phyloP scores from a whole-genome alignment of 2,113 vertebrate species.

The Perca fluviatilis region DNA sequence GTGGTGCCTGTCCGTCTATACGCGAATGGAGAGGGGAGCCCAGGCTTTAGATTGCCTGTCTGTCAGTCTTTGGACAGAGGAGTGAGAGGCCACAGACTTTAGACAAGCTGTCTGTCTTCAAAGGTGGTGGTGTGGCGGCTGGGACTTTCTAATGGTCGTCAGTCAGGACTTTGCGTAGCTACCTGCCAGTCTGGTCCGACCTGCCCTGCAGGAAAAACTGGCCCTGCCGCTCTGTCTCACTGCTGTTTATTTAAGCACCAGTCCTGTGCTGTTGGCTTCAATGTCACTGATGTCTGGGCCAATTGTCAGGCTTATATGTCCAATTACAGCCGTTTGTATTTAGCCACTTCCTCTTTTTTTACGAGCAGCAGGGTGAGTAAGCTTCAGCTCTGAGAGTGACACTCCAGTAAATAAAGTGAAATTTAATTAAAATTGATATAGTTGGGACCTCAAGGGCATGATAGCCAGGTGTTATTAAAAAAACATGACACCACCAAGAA shows the following conservation, averaged over 20 bases:
- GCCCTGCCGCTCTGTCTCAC: constrained; percentile 33
- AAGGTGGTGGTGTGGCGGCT: constrained; percentile 26
- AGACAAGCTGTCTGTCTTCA: constrained; percentile 63
- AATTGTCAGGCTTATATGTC: constrained; percentile 32
- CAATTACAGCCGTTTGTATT: constrained; percentile 41
- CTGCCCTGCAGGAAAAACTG: constrained; percentile 59
- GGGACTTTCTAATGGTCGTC: constrained; percentile 62
- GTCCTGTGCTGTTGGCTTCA: constrained; percentile 23
- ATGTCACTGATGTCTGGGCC: constrained; percentile 47
- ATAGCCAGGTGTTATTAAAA: constrained; percentile 43
- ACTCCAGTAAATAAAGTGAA: constrained; percentile 30
- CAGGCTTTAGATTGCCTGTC: constrained; percentile 52
- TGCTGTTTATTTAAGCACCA: constrained; percentile 54
- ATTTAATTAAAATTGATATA: constrained; percentile 41
- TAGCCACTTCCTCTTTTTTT: not conserved
- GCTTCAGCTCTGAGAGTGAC: constrained; percentile 20
- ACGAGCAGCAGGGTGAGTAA: constrained; percentile 39
- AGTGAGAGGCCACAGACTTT: constrained; percentile 60
- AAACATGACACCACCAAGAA: constrained; percentile 55
- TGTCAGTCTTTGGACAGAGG: constrained; percentile 38
- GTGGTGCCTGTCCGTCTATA: constrained; percentile 41
- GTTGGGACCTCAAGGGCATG: constrained; percentile 34
- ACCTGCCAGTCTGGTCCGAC: constrained; percentile 78
- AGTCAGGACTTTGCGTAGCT: constrained; percentile 44
- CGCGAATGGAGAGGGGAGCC: constrained; percentile 26